Percentiles rank a stretch among this genome's conserved stretches.
These are phyloP conservation scores for Cairina moschata DNA, from an alignment of 2,113 vertebrate species.

Conservation along the genomic window DNA sequence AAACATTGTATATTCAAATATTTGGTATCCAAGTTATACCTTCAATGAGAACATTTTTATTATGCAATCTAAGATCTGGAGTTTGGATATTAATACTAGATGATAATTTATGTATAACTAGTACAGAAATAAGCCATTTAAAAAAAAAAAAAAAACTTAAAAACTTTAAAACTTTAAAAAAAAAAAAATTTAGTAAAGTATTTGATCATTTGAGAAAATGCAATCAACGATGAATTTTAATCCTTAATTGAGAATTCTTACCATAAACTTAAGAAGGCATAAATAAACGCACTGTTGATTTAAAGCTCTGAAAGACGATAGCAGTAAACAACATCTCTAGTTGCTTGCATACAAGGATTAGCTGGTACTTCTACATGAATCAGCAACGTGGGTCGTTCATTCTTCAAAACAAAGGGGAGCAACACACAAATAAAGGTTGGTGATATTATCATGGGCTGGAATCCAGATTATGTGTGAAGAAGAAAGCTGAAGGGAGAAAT, in stretches of 20 bases:
- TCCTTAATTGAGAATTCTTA: neutral
- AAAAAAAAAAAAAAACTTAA: too few relatives aligned
- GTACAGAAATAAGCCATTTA: neutral
- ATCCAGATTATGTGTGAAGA: neutral
- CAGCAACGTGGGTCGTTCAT: neutral
- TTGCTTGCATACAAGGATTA: neutral
- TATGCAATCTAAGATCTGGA: neutral
- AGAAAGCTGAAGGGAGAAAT: neutral
- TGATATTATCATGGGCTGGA: neutral
- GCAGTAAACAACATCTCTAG: fast-evolving
- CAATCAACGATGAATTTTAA: neutral
- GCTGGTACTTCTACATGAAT: fast-evolving
- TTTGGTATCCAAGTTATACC: neutral
- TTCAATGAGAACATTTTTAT: neutral
- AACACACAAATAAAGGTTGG: fast-evolving
- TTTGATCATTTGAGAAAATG: neutral
- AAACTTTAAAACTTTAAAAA: too few relatives aligned
- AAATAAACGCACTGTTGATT: neutral
- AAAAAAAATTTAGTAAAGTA: neutral
- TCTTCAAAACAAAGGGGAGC: neutral
- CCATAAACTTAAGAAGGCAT: neutral
- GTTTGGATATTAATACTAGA: neutral
- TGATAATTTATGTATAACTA: neutral
- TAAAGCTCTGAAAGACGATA: neutral
- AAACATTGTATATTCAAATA: neutral